These are phyloP conservation scores for Dendrocincla fuliginosa DNA, from an alignment of 2,797 vertebrate genomes.

Conservation along the genomic window DNA sequence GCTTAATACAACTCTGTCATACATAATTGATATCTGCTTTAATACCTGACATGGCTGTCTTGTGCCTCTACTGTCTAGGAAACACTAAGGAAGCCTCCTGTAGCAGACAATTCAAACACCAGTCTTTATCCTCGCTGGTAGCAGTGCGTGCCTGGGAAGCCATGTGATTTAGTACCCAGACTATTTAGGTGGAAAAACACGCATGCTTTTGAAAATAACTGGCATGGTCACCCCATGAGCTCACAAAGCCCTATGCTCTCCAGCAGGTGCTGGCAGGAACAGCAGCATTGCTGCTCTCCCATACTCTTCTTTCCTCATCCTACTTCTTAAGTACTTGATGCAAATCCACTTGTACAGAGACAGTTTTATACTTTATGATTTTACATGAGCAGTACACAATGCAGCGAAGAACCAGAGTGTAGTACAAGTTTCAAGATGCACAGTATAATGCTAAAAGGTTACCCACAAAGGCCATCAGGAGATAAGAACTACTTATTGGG, in stretches of 20 bases:
- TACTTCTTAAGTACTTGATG: background rate
- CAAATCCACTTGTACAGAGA: background rate
- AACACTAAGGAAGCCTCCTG: background rate
- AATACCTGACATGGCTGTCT: background rate
- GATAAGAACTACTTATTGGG: background rate
- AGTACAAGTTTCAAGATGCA: background rate
- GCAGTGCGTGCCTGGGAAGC: background rate
- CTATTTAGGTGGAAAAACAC: fast-evolving
- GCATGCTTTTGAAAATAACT: background rate
- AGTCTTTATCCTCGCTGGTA: background rate
- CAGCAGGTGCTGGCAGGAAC: background rate
- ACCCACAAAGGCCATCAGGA: background rate
- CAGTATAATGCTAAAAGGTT: background rate
- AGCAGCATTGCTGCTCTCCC: background rate
- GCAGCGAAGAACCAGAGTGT: background rate
- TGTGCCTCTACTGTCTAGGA: background rate
- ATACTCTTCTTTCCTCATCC: background rate
- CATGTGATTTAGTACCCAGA: background rate
- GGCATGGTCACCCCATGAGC: background rate
- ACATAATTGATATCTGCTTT: background rate
- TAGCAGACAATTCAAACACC: background rate
- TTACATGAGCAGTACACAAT: background rate
- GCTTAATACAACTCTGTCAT: background rate
- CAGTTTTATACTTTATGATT: background rate
- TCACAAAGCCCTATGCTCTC: background rate